Base-by-base conservation (phyloP, 2,888 invertebrate species). In the Allolobophora icterica region DNA sequence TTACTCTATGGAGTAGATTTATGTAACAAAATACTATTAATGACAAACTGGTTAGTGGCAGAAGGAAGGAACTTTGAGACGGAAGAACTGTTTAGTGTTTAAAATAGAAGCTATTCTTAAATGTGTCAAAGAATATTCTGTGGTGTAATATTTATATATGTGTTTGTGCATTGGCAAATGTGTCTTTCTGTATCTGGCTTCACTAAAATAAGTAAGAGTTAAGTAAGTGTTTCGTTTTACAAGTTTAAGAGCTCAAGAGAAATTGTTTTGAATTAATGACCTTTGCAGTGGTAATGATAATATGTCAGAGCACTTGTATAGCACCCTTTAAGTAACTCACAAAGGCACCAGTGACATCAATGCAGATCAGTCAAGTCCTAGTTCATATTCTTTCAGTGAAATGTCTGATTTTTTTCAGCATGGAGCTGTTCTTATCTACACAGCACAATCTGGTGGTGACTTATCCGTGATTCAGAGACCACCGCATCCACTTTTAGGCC, bases 351-450 rank as follows among this genome's bases (percentile, higher is more conserved):
- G 24, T 58, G 30, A 17, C 13, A 45, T 45, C 24, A 58, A 30
- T 58, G 58, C 11, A 30, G 71, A n/a, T 71, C n/a, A 71, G 71
- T 45, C 45, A 17, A 19, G 30, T n/a, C 30, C 71, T n/a, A n/a
- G n/a, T 71, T 71, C 71, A 71, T 71, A n/a, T 71, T 71, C 71
- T 71, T 71, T 71, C 52, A 34, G 83, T 90, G 21, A 89, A 15
- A 21, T 89, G 30, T 33, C 34, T 89, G 34, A 71, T n/a, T 45
- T 38, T 19, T 58, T 90, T 24, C 45, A 90, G 90, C 34, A 90
- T 35, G 90, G 90, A 34, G 90, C 90, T 35, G n/a, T 45, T 38
- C 38, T 90, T 90, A 90, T 90, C 17, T 58, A 42, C 83, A 24
- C 58, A 71, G 42, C 45, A 58, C n/a, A 40, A 24, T 30, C 35